Conservation (phyloP, 2,888 invertebrate species). For the Liposcelis brunnea region DNA sequence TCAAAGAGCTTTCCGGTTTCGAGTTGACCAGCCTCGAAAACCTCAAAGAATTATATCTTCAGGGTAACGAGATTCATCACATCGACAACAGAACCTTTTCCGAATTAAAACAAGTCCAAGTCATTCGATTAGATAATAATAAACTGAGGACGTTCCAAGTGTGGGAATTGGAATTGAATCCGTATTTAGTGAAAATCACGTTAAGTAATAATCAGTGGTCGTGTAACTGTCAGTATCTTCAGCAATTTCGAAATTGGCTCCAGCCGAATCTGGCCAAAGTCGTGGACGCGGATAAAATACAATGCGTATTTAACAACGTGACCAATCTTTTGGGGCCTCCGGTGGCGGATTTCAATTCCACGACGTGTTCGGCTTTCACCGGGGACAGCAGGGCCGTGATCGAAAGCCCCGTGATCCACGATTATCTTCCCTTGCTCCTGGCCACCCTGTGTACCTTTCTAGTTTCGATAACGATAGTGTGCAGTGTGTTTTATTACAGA, state of each 20-base stretch:
- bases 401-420: constrained; percentile 60
- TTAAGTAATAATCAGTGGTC: constrained; percentile 77
- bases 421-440: constrained; percentile 60
- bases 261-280: constrained; percentile 63
- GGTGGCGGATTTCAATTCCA: constrained; percentile 60
- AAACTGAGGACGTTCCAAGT: constrained; percentile 64
- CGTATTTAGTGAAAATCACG: constrained; percentile 72
- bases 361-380: constrained; percentile 41
- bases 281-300: constrained; percentile 55
- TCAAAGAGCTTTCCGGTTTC: constrained; percentile 60
- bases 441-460: constrained; percentile 63
- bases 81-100: constrained; percentile 76
- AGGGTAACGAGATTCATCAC: constrained; percentile 64
- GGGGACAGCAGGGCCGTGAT: constrained; percentile 23
- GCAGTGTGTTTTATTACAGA: constrained; percentile 64
- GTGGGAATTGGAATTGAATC: constrained; percentile 69
- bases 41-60: constrained; percentile 70
- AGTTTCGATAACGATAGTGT: constrained; percentile 55
- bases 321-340: constrained; percentile 51
- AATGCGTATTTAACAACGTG: constrained; percentile 56
- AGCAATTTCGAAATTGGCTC: constrained; percentile 63
- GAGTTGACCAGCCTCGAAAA: constrained; percentile 68
- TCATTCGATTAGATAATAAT: constrained; percentile 71
- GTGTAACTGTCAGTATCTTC: constrained; percentile 73
- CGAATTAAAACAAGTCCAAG: constrained; percentile 62